These are phyloP conservation scores for Aeoliscus strigatus DNA, from an alignment of 2,797 vertebrate genomes.

Conservation along the genomic window DNA sequence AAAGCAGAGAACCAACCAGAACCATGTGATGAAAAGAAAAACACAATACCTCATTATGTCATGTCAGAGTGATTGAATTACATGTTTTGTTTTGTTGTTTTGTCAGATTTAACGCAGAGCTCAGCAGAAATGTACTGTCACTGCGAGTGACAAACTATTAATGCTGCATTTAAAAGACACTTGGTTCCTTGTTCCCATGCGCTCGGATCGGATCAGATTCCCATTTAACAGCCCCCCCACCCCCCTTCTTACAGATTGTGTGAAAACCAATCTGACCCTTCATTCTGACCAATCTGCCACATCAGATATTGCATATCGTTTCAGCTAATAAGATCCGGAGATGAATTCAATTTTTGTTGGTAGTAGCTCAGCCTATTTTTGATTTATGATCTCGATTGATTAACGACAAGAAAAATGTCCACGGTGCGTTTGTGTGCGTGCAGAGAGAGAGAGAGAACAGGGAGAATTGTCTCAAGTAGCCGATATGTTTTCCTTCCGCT, in stretches of 20 bases:
- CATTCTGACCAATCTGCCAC: constrained; percentile 8
- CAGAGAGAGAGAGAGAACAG: constrained; percentile 22
- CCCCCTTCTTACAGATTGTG: background rate
- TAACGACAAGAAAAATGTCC: constrained; percentile 6
- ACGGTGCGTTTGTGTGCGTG: constrained; percentile 6
- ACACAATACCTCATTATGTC: too few relatives aligned
- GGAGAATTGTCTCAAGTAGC: constrained; percentile 49
- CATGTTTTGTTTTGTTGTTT: too few relatives aligned
- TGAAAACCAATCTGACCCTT: constrained; percentile 27
- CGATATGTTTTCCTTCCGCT: constrained; percentile 48
- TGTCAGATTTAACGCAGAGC: too few relatives aligned
- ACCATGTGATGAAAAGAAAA: too few relatives aligned
- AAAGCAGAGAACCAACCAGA: too few relatives aligned
- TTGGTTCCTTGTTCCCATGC: constrained; percentile 15
- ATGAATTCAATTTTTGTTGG: constrained; percentile 8
- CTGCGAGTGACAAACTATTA: too few relatives aligned
- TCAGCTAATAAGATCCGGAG: constrained; percentile 9
- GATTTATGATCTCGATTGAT: too few relatives aligned
- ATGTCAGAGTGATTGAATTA: too few relatives aligned
- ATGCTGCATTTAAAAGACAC: constrained; percentile 14
- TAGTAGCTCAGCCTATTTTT: too few relatives aligned
- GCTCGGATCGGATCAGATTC: constrained; percentile 21
- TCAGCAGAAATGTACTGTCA: too few relatives aligned
- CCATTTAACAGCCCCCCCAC: background rate
- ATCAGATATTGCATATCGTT: constrained; percentile 12